phyloP scores from a whole-genome alignment of 1,140 invertebrate species.

The Bombus consobrinus region DNA sequence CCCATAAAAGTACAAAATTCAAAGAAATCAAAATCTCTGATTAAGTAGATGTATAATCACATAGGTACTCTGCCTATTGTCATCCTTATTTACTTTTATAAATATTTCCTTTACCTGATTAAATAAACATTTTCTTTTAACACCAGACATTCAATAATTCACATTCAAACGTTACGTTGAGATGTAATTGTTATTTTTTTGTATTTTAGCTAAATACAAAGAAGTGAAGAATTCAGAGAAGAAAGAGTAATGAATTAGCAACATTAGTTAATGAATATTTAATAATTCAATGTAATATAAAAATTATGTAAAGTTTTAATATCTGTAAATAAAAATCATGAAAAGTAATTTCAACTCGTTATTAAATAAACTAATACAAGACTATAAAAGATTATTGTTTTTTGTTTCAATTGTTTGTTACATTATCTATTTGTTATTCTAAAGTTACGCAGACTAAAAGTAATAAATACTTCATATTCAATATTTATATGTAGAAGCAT shows the following conservation, averaged over 20 bases:
- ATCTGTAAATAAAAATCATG: constrained; percentile 29
- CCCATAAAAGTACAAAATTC: constrained; percentile 18
- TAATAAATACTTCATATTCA: neutral
- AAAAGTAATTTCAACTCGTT: neutral
- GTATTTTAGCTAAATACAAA: constrained; percentile 47
- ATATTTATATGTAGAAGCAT: neutral
- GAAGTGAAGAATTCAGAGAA: constrained; percentile 20
- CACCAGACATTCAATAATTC: neutral
- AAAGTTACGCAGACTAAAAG: neutral
- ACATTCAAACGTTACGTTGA: neutral
- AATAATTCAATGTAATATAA: neutral
- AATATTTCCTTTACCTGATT: neutral
- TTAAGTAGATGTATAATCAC: constrained; percentile 11
- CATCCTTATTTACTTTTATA: neutral
- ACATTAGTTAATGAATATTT: constrained; percentile 25
- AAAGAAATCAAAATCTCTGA: neutral
- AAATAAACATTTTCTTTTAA: neutral
- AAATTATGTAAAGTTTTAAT: constrained; percentile 22
- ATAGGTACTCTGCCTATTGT: constrained; percentile 31
- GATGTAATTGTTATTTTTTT: constrained; percentile 10
- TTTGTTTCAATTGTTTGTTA: neutral
- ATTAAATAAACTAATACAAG: neutral
- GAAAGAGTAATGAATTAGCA: constrained; percentile 17
- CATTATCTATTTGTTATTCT: neutral
- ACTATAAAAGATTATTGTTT: neutral